These are phyloP conservation scores for Petrosia ficiformis DNA, from an alignment of 37 sponge, comb jelly and placozoan species.

Conservation along the genomic window DNA sequence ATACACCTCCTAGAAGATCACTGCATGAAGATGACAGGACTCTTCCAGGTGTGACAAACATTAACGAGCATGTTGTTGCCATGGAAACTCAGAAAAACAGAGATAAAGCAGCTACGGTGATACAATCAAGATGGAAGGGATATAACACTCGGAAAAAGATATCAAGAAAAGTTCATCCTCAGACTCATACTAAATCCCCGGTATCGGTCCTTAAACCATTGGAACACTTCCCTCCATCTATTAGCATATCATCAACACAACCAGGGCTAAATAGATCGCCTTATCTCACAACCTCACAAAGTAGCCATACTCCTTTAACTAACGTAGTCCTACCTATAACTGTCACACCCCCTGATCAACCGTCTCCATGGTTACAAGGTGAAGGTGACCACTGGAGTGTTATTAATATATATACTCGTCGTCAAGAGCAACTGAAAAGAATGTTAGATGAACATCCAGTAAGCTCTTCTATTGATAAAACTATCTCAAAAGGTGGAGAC, in stretches of 20 bases:
- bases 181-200: too few relatives aligned
- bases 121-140: constrained; percentile 69
- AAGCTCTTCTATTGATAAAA: not conserved
- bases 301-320: not conserved
- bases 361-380: constrained; percentile 48
- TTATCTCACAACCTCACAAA: not conserved
- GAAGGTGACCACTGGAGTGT: constrained; percentile 70
- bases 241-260: too few relatives aligned
- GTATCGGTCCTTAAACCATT: too few relatives aligned
- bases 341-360: not conserved
- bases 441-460: constrained; percentile 8
- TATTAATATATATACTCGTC: constrained; percentile 62
- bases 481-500: too few relatives aligned
- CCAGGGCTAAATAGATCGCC: too few relatives aligned
- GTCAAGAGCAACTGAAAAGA: constrained; percentile 26
- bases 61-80: constrained; percentile 39
- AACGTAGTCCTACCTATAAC: not conserved
- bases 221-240: too few relatives aligned
- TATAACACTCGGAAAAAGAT: too few relatives aligned
- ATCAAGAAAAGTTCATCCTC: too few relatives aligned
- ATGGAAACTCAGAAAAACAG: constrained; percentile 14
- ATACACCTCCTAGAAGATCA: too few relatives aligned
- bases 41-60: constrained; percentile 47
- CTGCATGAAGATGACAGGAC: not conserved
- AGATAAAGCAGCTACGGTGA: constrained; percentile 44